Evolutionary conservation across 2,797 vertebrate species (phyloP).

Genomic region (Myotis findleyi): DNA sequence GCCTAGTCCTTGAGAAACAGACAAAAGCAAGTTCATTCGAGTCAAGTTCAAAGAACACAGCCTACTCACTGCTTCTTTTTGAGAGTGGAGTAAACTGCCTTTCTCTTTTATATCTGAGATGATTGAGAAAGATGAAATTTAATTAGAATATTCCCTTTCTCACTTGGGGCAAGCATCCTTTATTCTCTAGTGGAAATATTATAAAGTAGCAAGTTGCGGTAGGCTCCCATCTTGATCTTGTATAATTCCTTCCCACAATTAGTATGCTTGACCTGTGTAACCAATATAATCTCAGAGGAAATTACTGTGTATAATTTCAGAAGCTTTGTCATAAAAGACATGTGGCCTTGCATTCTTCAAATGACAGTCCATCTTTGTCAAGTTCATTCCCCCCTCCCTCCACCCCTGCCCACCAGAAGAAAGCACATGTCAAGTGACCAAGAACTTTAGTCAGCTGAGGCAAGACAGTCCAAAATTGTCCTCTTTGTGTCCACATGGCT

Average conservation of each 20-base stretch:
- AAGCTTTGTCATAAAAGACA: neutral
- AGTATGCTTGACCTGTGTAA: neutral
- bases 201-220: neutral
- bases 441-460: constrained; percentile 22
- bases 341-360: neutral
- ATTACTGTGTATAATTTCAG: neutral
- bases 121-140: constrained; percentile 41
- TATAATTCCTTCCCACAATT: neutral
- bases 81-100: neutral
- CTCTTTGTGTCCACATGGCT: neutral
- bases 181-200: constrained; percentile 5
- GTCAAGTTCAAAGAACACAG: constrained; percentile 28
- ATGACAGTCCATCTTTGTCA: neutral
- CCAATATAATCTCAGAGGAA: neutral
- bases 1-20: neutral
- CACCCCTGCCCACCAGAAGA: neutral
- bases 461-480: neutral
- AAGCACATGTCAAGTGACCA: neutral
- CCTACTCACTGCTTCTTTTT: constrained; percentile 11
- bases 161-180: neutral
- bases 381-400: neutral
- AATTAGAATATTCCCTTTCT: constrained; percentile 56
- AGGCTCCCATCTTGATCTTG: constrained; percentile 10
- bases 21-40: constrained; percentile 34
- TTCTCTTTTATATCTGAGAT: constrained; percentile 33